Conservation (phyloP, 1,140 invertebrate species). For the Hormaphis cornu region DNA sequence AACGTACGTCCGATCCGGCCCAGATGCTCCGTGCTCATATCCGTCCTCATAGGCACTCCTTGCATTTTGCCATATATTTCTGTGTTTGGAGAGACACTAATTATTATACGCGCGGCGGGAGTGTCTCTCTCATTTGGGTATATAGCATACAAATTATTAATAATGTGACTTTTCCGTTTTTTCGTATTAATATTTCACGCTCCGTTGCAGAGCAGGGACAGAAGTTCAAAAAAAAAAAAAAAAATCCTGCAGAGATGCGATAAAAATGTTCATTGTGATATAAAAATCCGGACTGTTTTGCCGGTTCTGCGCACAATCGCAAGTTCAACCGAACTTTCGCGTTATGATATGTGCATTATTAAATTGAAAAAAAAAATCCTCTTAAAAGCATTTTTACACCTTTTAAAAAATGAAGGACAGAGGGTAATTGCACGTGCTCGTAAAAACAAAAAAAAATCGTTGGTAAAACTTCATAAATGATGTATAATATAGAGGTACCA, state of each 20-base stretch:
- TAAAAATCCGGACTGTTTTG: too few species aligned
- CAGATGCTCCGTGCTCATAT: slow-evolving; percentile 22
- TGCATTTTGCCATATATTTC: slow-evolving; percentile 9
- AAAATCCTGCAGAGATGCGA: not conserved
- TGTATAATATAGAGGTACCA: too few species aligned
- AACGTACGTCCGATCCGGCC: slow-evolving; percentile 24
- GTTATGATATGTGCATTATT: too few species aligned
- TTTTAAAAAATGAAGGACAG: too few species aligned
- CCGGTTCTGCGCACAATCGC: too few species aligned
- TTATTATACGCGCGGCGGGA: slow-evolving; percentile 18
- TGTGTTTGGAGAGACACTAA: slow-evolving; percentile 9
- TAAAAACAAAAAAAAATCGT: too few species aligned
- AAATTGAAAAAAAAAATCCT: too few species aligned
- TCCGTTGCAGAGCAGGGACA: not conserved
- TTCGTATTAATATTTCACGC: slow-evolving; percentile 24
- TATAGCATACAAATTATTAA: too few species aligned
- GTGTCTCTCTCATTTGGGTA: slow-evolving; percentile 15
- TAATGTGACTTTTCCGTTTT: slow-evolving; percentile 17
- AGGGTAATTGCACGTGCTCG: too few species aligned
- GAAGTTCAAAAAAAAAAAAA: not conserved
- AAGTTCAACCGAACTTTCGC: too few species aligned
- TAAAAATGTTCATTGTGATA: not conserved
- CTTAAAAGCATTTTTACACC: too few species aligned
- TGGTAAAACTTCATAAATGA: too few species aligned
- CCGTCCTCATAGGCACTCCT: slow-evolving; percentile 8